These are phyloP conservation scores for Coregonus sp. DNA, from an alignment of 2,797 vertebrate genomes.

Conservation along the genomic window DNA sequence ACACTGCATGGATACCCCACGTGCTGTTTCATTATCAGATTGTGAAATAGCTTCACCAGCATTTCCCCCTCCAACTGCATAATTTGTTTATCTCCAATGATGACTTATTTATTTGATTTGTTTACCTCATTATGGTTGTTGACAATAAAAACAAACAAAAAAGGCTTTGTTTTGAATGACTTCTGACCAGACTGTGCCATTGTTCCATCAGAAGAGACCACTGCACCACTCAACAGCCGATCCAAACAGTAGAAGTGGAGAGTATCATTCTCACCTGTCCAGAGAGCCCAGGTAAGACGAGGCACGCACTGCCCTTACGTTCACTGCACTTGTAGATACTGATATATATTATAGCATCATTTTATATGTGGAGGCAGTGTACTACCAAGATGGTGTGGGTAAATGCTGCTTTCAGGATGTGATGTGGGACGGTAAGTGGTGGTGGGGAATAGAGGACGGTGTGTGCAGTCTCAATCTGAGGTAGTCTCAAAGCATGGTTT, in stretches of 20 bases:
- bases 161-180: neutral
- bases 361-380: neutral
- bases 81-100: neutral
- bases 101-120: neutral
- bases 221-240: slow-evolving; percentile 76
- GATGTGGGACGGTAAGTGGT: neutral
- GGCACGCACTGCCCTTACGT: neutral
- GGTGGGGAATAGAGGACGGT: neutral
- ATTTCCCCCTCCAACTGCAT: neutral
- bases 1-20: neutral
- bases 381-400: neutral
- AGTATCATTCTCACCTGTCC: slow-evolving; percentile 82
- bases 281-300: slow-evolving; percentile 78
- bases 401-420: neutral
- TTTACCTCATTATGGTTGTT: neutral
- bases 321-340: neutral
- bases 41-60: neutral
- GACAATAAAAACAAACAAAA: slow-evolving; percentile 9
- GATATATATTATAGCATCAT: neutral
- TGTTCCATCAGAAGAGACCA: slow-evolving; percentile 84
- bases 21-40: neutral
- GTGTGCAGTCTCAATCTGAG: neutral
- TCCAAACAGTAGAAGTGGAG: slow-evolving; percentile 83
- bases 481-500: neutral
- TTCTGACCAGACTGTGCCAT: neutral